Percentiles rank a stretch among this genome's conserved stretches.
Conservation (phyloP, 64 coral and sea anemone species). For the Dendronephthya gigantea region DNA sequence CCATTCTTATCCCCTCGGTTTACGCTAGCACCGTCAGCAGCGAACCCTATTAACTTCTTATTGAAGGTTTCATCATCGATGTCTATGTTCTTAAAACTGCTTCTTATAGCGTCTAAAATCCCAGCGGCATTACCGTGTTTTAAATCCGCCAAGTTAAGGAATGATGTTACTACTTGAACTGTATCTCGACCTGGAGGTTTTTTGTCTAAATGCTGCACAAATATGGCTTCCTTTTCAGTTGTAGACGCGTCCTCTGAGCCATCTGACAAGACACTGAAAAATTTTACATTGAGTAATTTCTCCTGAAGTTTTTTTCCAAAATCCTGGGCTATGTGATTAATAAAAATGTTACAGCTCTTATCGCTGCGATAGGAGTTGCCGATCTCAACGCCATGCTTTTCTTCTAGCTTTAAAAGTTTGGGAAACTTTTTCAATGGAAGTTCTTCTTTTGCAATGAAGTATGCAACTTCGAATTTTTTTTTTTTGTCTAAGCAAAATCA, state of each 20-base stretch:
- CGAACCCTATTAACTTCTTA: not conserved
- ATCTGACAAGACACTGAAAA: not conserved
- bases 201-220: not conserved
- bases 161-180: not conserved
- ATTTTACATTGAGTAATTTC: not conserved
- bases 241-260: not conserved
- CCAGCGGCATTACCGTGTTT: not conserved
- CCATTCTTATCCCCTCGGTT: not conserved
- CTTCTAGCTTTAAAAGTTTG: not conserved
- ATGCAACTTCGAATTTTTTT: not conserved
- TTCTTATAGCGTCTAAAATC: not conserved
- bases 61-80: not conserved
- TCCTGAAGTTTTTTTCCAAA: not conserved
- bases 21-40: not conserved
- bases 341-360: not conserved
- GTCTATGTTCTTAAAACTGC: not conserved
- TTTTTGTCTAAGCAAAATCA: not conserved
- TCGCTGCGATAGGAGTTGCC: not conserved
- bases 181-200: not conserved
- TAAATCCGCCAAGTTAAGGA: not conserved
- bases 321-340: not conserved
- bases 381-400: not conserved
- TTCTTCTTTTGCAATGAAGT: not conserved
- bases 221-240: not conserved
- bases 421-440: not conserved